phyloP scores from a whole-genome alignment of 2,113 vertebrate genomes.

The Lontra canadensis region DNA sequence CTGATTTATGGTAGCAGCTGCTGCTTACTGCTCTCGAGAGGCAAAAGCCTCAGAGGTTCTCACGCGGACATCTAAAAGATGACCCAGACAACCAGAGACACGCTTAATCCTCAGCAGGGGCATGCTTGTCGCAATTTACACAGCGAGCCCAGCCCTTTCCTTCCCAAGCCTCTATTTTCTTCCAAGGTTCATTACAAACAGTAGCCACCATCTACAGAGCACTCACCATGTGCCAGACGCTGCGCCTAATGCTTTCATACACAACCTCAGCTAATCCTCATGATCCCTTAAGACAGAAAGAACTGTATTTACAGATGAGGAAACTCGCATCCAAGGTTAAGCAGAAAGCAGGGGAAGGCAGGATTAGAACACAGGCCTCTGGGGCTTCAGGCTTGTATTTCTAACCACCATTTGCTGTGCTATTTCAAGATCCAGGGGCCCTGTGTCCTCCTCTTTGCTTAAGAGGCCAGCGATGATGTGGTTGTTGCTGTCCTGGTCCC shows the following conservation, averaged over 20 bases:
- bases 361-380: neutral
- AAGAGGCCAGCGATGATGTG: neutral
- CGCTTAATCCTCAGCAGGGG: rapidly evolving
- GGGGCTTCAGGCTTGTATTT: neutral
- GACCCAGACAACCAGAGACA: neutral
- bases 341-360: neutral
- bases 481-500: neutral
- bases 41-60: neutral
- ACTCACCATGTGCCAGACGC: neutral
- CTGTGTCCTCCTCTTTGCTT: neutral
- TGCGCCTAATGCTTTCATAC: neutral
- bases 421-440: neutral
- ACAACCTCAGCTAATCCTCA: neutral
- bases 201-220: neutral
- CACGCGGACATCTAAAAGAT: neutral
- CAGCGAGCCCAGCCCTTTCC: neutral
- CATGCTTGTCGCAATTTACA: neutral
- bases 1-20: neutral
- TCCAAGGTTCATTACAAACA: neutral
- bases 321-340: neutral
- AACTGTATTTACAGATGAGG: neutral
- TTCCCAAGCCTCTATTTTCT: neutral
- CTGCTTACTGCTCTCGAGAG: neutral
- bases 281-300: neutral
- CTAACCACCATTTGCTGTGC: neutral